Evolutionary conservation across 53 echinoderm and acorn worm genomes (phyloP).

Genomic region (Holothuria scabra): DNA sequence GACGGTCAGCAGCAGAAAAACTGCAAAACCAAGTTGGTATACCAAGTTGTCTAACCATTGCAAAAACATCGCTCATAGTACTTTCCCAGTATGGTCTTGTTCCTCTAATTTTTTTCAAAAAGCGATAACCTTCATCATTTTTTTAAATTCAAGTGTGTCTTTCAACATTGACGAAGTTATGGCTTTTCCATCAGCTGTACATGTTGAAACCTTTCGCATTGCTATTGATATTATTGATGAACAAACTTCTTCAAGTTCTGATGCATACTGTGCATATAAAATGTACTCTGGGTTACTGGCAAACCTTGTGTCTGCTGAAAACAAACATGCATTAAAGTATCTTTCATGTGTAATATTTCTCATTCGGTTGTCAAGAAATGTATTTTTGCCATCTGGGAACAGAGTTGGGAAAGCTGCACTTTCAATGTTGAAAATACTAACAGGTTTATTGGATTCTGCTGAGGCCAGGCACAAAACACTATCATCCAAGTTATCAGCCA

Average conservation of each 20-base stretch:
- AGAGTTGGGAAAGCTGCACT: constrained; percentile 64
- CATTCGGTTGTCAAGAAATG: constrained; percentile 60
- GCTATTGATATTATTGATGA: constrained; percentile 83
- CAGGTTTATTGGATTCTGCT: constrained; percentile 73
- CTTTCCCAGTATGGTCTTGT: constrained; percentile 36
- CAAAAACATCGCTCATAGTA: constrained; percentile 64
- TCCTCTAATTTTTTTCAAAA: constrained; percentile 43
- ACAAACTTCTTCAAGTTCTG: constrained; percentile 68
- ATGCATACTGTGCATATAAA: constrained; percentile 76
- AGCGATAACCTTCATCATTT: constrained; percentile 61
- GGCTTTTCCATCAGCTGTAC: constrained; percentile 23
- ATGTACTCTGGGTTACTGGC: constrained; percentile 76
- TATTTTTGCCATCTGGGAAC: constrained; percentile 71
- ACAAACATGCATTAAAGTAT: constrained; percentile 75
- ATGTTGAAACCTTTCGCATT: constrained; percentile 63
- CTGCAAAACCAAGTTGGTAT: constrained; percentile 64
- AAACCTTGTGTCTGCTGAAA: constrained; percentile 76
- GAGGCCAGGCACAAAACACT: constrained; percentile 70
- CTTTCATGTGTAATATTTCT: constrained; percentile 58
- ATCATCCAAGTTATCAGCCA: constrained; percentile 54
- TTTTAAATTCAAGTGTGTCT: too few relatives aligned
- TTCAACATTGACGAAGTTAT: constrained; percentile 59
- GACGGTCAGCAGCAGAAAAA: constrained; percentile 64
- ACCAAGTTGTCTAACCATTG: constrained; percentile 57
- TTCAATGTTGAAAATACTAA: constrained; percentile 62